These are phyloP conservation scores for Takifugu flavidus DNA, from an alignment of 2,113 vertebrate species.

Conservation along the genomic window DNA sequence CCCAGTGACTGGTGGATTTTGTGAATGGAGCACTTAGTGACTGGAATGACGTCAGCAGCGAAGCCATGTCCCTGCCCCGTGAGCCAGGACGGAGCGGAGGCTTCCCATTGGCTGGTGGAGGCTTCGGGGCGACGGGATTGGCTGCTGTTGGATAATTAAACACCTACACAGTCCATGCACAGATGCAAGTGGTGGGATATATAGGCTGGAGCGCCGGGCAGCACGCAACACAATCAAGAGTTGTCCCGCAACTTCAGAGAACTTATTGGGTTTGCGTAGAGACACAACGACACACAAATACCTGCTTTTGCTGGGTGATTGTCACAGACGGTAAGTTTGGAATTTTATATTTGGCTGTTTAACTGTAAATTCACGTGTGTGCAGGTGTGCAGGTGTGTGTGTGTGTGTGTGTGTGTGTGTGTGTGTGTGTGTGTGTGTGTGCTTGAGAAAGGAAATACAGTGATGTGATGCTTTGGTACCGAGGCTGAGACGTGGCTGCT, in stretches of 20 bases:
- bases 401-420: too few species aligned
- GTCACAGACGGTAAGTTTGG: conserved; percentile 65
- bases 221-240: conserved; percentile 70
- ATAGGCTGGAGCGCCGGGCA: conserved; percentile 74
- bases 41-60: conserved; percentile 76
- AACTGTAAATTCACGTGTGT: not conserved
- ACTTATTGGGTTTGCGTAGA: conserved; percentile 54
- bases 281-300: conserved; percentile 47
- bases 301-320: conserved; percentile 54
- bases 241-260: conserved; percentile 70
- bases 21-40: conserved; percentile 83
- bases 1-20: conserved; percentile 75
- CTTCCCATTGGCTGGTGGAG: conserved; percentile 59
- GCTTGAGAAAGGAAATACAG: not conserved
- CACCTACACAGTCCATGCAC: conserved; percentile 82
- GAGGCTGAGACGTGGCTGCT: conserved; percentile 24
- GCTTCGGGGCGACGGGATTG: conserved; percentile 70
- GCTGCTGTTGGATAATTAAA: conserved; percentile 74
- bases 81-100: conserved; percentile 55
- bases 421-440: not conserved
- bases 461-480: conserved; percentile 28
- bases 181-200: conserved; percentile 81
- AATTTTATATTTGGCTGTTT: conserved; percentile 25
- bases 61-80: conserved; percentile 57
- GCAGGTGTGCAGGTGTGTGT: not conserved